Conservation (phyloP, 2,113 vertebrate genomes). For the Limnothrissa miodon region DNA sequence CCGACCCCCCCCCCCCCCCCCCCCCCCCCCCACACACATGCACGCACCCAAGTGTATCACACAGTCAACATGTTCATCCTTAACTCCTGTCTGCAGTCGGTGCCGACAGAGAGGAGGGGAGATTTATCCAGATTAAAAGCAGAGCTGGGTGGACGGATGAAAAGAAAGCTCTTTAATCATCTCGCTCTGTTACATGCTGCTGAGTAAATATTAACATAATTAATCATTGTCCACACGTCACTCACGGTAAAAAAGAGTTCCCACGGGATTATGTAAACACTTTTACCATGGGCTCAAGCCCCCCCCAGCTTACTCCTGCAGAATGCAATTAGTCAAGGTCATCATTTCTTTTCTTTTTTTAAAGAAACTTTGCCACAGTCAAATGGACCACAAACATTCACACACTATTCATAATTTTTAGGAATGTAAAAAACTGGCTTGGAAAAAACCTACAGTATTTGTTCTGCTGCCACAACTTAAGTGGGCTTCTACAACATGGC, state of each 20-base stretch:
- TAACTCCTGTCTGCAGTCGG: slow-evolving; percentile 4
- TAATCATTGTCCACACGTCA: slow-evolving; percentile 67
- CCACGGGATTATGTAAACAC: slow-evolving; percentile 53
- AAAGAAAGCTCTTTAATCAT: slow-evolving; percentile 63
- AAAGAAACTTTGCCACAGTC: slow-evolving; percentile 18
- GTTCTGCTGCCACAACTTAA: background rate
- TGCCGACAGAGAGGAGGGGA: slow-evolving; percentile 17
- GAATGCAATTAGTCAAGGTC: slow-evolving; percentile 63
- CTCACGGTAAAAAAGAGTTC: slow-evolving; percentile 55
- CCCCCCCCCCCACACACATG: slow-evolving; percentile 1
- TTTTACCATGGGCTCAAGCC: slow-evolving; percentile 39
- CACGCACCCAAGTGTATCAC: background rate
- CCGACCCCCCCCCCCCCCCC: background rate
- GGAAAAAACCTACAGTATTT: background rate
- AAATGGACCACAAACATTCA: background rate
- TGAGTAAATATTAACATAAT: slow-evolving; percentile 75
- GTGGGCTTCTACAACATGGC: background rate
- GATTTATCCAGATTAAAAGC: slow-evolving; percentile 51
- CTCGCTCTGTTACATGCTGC: slow-evolving; percentile 45
- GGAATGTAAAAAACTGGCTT: background rate
- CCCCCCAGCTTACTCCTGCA: slow-evolving; percentile 28
- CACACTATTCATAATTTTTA: background rate
- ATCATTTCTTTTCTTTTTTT: slow-evolving; percentile 46
- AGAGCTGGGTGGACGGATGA: slow-evolving; percentile 66
- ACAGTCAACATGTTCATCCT: background rate